These are phyloP conservation scores for Congeria kusceri DNA, from an alignment of 2,888 invertebrate genomes.

Conservation along the genomic window DNA sequence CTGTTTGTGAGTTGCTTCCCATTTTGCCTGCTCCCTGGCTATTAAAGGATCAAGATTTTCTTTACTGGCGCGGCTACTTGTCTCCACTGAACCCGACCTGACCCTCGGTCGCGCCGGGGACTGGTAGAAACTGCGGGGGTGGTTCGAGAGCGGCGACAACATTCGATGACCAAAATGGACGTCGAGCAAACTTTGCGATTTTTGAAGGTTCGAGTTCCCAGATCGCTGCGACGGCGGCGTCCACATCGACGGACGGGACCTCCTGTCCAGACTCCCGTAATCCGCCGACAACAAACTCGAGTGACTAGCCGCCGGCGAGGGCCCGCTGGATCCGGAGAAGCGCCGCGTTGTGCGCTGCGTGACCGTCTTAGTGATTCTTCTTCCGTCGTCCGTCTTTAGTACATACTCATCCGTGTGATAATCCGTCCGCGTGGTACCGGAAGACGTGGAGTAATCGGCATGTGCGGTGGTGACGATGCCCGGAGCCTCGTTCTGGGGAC, in stretches of 20 bases:
- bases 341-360: conserved; percentile 44
- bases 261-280: conserved; percentile 41
- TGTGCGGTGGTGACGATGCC: conserved; percentile 48
- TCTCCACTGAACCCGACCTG: neutral
- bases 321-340: conserved; percentile 21
- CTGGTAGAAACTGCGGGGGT: conserved; percentile 31
- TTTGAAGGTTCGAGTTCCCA: conserved; percentile 18
- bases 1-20: conserved; percentile 44
- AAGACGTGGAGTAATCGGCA: conserved; percentile 34
- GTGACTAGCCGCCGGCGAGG: conserved; percentile 60
- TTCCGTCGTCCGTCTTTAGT: conserved; percentile 34
- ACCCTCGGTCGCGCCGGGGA: conserved; percentile 16
- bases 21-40: conserved; percentile 54
- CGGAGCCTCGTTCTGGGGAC: conserved; percentile 15
- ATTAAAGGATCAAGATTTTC: conserved; percentile 55
- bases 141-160: conserved; percentile 38
- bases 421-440: conserved; percentile 43
- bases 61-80: conserved; percentile 37
- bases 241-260: conserved; percentile 50
- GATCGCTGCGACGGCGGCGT: conserved; percentile 38
- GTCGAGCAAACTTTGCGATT: conserved; percentile 27
- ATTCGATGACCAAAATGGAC: conserved; percentile 26
- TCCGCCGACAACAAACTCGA: conserved; percentile 34
- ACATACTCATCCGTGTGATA: conserved; percentile 53
- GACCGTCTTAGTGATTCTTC: conserved; percentile 55